Evolutionary conservation across 2,113 vertebrate genomes (phyloP), one percentile per base, ranked within the genome.

Genomic region (Xenopus tropicalis): DNA sequence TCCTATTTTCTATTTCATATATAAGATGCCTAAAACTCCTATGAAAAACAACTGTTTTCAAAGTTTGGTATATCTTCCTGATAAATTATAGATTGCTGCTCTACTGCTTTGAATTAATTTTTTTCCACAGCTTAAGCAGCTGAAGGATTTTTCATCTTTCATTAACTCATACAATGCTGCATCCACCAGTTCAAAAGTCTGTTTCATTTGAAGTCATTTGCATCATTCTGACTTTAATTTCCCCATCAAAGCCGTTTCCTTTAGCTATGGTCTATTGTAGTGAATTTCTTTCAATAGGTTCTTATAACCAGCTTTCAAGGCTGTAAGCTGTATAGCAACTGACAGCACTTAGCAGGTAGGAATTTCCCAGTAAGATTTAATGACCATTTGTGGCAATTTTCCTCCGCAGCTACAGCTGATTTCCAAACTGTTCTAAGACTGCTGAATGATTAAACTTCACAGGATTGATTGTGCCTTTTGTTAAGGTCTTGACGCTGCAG

Each of bases 381-480:
- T 74, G 25, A 0, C 74, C 9, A 74, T 71, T 79, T 20, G 61
- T 12, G 22, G 57, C 66, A 68, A 75, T 69, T 75, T 62, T 69
- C 59, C 65, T 68, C 24, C 57, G 52, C 44, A 69, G 57, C 72
- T 75, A 54, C 23, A 75, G 44, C 72, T 75, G 72, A 75, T 69
- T 75, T 69, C 51, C 72, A 75, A 75, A 75, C 66, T 75, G 62
- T 75, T 75, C 66, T 54, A 54, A 54, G 72, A 65, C 57, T 51
- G 20, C 56, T 69, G 66, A 75, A 68, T 68, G 65, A 74, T 74
- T 74, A 68, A 74, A 75, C 65, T 62, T 69, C 72, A 61, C 72
- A 62, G 57, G 72, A 75, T 37, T 75, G 66, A 75, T 75, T 69
- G 72, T 62, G 65, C 22, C 72, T 69, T 75, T 75, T 68, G 65